These are phyloP conservation scores for Rhinopithecus roxellana DNA, from an alignment of 2,113 vertebrate species.

Conservation along the genomic window DNA sequence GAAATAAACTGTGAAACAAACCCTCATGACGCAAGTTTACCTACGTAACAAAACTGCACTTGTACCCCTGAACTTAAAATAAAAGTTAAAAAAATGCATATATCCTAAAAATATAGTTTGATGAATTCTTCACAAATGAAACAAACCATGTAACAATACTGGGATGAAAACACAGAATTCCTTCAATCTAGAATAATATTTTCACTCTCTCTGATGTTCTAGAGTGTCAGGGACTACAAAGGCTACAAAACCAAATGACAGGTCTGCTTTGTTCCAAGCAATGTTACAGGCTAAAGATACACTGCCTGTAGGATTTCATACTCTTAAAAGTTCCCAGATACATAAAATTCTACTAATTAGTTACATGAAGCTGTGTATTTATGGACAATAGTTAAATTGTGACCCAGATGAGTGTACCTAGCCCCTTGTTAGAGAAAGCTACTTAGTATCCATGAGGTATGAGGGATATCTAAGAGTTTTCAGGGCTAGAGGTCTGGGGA, in stretches of 20 bases:
- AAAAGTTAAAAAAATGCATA: background rate
- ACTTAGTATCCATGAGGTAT: background rate
- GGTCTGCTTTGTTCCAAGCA: background rate
- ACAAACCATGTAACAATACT: background rate
- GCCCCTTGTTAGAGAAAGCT: background rate
- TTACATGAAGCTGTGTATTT: background rate
- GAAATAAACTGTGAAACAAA: too few relatives aligned
- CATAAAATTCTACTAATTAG: background rate
- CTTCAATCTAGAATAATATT: background rate
- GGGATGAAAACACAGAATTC: background rate
- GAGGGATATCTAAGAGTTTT: background rate
- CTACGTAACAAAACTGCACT: too few relatives aligned
- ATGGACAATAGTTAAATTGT: background rate
- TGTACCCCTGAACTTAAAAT: too few relatives aligned
- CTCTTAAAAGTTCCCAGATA: background rate
- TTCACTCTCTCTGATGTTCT: background rate
- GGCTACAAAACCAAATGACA: background rate
- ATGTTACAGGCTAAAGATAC: background rate
- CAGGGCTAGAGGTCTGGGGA: background rate
- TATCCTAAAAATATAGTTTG: background rate
- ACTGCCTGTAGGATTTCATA: background rate
- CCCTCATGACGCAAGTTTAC: too few relatives aligned
- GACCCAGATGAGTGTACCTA: background rate
- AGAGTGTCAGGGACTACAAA: background rate
- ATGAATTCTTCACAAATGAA: background rate